Evolutionary conservation across 2,888 invertebrate genomes (phyloP), one percentile per base, ranked within the genome.

Genomic region (Heliconius hortense): DNA sequence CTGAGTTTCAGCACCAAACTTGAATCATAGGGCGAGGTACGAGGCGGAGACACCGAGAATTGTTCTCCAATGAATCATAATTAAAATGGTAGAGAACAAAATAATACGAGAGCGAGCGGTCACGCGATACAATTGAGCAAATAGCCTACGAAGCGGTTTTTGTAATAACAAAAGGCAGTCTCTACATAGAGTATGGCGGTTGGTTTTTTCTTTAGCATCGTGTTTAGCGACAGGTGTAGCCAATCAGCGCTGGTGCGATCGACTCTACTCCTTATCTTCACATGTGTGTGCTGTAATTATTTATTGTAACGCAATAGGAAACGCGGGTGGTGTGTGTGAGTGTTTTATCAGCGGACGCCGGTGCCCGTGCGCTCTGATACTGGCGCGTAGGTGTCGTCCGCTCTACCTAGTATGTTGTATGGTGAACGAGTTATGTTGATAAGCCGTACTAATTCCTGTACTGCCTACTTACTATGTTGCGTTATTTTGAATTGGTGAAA

Each of bases 341-440:
- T 85, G 82, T 76, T 88, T 89, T 92, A 91, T 92, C 92, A 84
- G 86, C 88, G 74, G 70, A 56, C 53, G 69, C 60, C 63, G 90
- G 87, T 86, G 88, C 85, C 86, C 86, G 80, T 85, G 88, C 85
- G 82, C 84, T 28, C 78, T 80, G 83, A 85, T 85, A 84, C 84
- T 74, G 79, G 78, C 78, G 88, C 86, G 90, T 91, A 91, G 90
- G 90, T 91, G 90, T 81, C 89, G 84, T 90, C 90, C 91, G 88
- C 84, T 88, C 84, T 82, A 88, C 89, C 88, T 88, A 35, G 35
- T 35, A 35, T 84, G 82, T 78, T 76, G 72, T 78, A 76, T 64
- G 64, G 64, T 28, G 21, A n/a, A 39, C 13, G 66, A 78, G 74
- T 74, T 68, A 64, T 59, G 5, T 28, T 69, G 69, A 70, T 73